Conservation (phyloP, 1,140 invertebrate species). For the Caenorhabditis inopinata region DNA sequence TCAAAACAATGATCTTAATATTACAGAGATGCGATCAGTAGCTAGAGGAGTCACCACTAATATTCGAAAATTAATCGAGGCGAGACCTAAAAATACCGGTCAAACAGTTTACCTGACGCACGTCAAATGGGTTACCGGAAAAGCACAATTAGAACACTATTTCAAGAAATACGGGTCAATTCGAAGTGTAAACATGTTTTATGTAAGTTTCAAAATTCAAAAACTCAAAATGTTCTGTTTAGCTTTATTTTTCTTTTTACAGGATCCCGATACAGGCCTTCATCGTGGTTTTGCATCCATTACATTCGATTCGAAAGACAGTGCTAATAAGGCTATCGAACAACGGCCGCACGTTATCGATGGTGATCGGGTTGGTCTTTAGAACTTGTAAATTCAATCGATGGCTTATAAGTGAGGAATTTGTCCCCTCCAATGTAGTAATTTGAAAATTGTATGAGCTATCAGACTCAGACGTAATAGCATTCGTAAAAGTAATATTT, state of each 20-base stretch:
- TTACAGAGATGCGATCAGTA: slow-evolving; percentile 24
- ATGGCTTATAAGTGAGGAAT: too few relatives aligned
- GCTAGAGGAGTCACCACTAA: slow-evolving; percentile 19
- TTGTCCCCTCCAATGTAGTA: too few relatives aligned
- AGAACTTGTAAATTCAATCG: background rate
- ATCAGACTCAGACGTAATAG: too few relatives aligned
- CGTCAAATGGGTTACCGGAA: slow-evolving; percentile 57
- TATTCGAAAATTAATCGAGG: slow-evolving; percentile 23
- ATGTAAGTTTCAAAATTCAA: slow-evolving; percentile 51
- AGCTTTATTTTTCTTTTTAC: slow-evolving; percentile 38
- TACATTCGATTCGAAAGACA: slow-evolving; percentile 54
- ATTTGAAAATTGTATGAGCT: too few relatives aligned
- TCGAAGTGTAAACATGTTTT: slow-evolving; percentile 57
- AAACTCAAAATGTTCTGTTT: background rate
- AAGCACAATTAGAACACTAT: slow-evolving; percentile 57
- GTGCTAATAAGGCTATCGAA: slow-evolving; percentile 54
- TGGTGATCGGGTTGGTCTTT: slow-evolving; percentile 52
- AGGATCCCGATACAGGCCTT: slow-evolving; percentile 61
- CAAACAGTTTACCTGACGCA: slow-evolving; percentile 59
- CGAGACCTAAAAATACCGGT: slow-evolving; percentile 3
- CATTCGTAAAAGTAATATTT: too few relatives aligned
- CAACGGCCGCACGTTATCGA: slow-evolving; percentile 61
- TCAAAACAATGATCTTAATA: too few relatives aligned
- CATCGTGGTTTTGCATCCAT: slow-evolving; percentile 63
- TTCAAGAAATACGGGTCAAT: slow-evolving; percentile 60